Percentiles rank a stretch among this genome's conserved stretches.
phyloP scores from a whole-genome alignment of 2,888 invertebrate genomes.

The Muschampia plurimacula region DNA sequence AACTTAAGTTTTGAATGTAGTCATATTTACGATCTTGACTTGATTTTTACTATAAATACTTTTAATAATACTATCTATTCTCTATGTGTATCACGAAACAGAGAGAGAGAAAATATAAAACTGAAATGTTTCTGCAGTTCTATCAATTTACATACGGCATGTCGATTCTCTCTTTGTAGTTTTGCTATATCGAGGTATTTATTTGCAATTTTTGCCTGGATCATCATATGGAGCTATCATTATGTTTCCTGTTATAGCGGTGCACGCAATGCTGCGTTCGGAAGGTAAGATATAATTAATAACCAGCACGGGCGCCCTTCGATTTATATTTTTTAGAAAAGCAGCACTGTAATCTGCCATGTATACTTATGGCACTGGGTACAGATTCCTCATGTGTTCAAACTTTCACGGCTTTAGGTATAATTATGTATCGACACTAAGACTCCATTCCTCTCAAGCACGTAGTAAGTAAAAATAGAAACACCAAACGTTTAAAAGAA shows the following conservation, averaged over 20 bases:
- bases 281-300: conserved; percentile 37
- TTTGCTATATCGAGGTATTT: conserved; percentile 25
- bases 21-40: too few species aligned
- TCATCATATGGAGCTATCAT: conserved; percentile 24
- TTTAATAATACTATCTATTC: too few species aligned
- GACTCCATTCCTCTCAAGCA: background rate
- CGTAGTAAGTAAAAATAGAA: background rate
- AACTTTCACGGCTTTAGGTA: background rate
- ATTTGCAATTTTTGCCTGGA: conserved; percentile 35
- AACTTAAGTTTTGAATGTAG: too few species aligned
- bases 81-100: too few species aligned
- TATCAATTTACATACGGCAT: conserved; percentile 24
- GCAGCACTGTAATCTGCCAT: conserved; percentile 4
- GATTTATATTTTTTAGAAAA: background rate
- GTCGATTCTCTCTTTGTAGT: conserved; percentile 19
- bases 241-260: conserved; percentile 37
- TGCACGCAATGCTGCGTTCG: conserved; percentile 36
- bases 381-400: conserved; percentile 7
- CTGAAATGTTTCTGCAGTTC: background rate
- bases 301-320: conserved; percentile 21
- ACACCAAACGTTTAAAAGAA: too few species aligned
- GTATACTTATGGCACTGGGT: background rate
- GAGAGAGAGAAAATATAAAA: background rate
- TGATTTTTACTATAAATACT: too few species aligned
- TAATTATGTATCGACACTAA: background rate